phyloP scores from a whole-genome alignment of 2,888 invertebrate species.

The Noctua pronuba region DNA sequence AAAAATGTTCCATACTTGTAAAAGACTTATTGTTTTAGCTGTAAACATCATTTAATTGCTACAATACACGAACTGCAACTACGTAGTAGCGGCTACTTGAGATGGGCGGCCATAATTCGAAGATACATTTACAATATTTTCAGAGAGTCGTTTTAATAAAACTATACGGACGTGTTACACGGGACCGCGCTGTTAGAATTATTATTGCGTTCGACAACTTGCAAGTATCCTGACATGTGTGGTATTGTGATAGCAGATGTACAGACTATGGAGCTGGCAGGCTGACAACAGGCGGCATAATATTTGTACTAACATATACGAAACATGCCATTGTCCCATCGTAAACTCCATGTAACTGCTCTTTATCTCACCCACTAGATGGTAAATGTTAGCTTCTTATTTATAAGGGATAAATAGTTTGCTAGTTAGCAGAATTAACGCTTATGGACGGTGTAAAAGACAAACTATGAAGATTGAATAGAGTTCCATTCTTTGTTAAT shows the following conservation, averaged over 20 bases:
- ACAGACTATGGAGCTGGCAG: conserved; percentile 44
- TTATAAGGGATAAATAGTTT: conserved; percentile 46
- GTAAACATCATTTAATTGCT: conserved; percentile 50
- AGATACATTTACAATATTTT: conserved; percentile 50
- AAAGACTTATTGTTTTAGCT: conserved; percentile 40
- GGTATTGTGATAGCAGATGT: conserved; percentile 55
- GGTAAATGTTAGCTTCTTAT: conserved; percentile 27
- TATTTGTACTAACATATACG: conserved; percentile 47
- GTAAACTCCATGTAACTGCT: conserved; percentile 38
- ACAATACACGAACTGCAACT: conserved; percentile 43
- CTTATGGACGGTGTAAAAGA: conserved; percentile 31
- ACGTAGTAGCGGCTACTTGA: conserved; percentile 26
- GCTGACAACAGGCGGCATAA: conserved; percentile 44
- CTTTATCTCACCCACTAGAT: conserved; percentile 26
- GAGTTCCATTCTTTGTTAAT: conserved; percentile 52
- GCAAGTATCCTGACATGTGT: conserved; percentile 41
- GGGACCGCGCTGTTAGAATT: conserved; percentile 41
- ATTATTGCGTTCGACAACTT: conserved; percentile 30
- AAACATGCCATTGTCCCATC: conserved; percentile 45
- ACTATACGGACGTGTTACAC: conserved; percentile 37
- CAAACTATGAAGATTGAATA: conserved; percentile 56
- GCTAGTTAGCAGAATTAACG: conserved; percentile 43
- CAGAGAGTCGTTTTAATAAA: conserved; percentile 52
- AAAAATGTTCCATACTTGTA: conserved; percentile 13
- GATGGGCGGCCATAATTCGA: conserved; percentile 38